Percentiles rank a stretch among this genome's conserved stretches.
Conservation (phyloP, 2,888 invertebrate genomes). For the Tortrix viridana region DNA sequence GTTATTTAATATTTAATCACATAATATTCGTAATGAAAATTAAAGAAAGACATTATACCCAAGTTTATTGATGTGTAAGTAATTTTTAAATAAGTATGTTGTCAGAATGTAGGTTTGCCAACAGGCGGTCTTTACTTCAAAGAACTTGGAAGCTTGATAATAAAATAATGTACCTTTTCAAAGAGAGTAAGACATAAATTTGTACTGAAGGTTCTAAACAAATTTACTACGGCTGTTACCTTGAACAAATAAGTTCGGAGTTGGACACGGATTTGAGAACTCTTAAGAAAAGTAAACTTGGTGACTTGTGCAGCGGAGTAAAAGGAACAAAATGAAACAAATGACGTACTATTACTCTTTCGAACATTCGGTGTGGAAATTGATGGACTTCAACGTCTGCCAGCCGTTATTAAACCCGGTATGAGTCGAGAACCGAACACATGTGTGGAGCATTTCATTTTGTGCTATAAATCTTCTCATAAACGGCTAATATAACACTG, state of each 20-base stretch:
- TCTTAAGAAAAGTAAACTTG: neutral
- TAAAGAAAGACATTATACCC: too few relatives aligned
- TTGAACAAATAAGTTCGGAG: slow-evolving; percentile 1
- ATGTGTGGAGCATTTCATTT: slow-evolving; percentile 62
- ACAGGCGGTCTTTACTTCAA: neutral
- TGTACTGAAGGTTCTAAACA: neutral
- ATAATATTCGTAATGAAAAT: too few relatives aligned
- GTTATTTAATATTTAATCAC: too few relatives aligned
- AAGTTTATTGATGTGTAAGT: too few relatives aligned
- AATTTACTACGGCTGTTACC: slow-evolving; percentile 3
- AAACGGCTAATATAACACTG: neutral
- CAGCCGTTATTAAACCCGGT: slow-evolving; percentile 63
- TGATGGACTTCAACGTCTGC: slow-evolving; percentile 45
- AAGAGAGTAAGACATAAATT: neutral
- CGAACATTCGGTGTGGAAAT: slow-evolving; percentile 32
- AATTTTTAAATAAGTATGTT: neutral
- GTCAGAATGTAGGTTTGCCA: neutral
- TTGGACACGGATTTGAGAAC: neutral
- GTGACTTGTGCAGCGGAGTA: slow-evolving; percentile 1
- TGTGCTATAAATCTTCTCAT: slow-evolving; percentile 60
- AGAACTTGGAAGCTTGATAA: neutral
- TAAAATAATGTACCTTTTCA: neutral
- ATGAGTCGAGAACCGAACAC: slow-evolving; percentile 43
- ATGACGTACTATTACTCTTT: slow-evolving; percentile 28
- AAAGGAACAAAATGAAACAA: slow-evolving; percentile 29